Evolutionary conservation across 1,140 invertebrate species (phyloP).

Genomic region (Drosophila tristis): DNA sequence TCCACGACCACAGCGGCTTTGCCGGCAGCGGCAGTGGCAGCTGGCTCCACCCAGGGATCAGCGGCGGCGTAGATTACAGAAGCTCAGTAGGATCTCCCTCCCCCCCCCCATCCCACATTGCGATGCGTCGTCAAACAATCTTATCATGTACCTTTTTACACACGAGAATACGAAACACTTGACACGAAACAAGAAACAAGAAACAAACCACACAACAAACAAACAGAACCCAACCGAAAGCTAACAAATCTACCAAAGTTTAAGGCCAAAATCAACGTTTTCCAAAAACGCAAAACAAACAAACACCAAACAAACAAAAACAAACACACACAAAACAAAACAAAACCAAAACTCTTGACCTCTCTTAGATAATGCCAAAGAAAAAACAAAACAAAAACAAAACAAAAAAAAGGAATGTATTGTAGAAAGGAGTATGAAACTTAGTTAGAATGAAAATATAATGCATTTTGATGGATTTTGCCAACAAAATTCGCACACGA

Average conservation of each 20-base stretch:
- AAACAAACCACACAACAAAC: slow-evolving; percentile 11
- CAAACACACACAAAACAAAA: slow-evolving; percentile 65
- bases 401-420: slow-evolving; percentile 8
- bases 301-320: slow-evolving; percentile 16
- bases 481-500: slow-evolving; percentile 31
- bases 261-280: slow-evolving; percentile 75
- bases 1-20: no score
- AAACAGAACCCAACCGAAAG: slow-evolving; percentile 66
- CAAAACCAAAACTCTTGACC: slow-evolving; percentile 58
- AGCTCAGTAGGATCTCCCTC: slow-evolving; percentile 18
- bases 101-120: not conserved
- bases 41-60: slow-evolving; percentile 21
- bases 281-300: slow-evolving; percentile 67
- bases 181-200: slow-evolving; percentile 16
- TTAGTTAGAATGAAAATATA: slow-evolving; percentile 52
- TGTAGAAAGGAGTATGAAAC: slow-evolving; percentile 19
- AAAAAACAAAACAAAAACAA: slow-evolving; percentile 12
- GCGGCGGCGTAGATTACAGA: slow-evolving; percentile 25
- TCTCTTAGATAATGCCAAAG: slow-evolving; percentile 68
- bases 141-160: slow-evolving; percentile 77
- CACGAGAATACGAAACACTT: slow-evolving; percentile 24
- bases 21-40: no score
- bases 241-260: slow-evolving; percentile 65
- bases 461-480: slow-evolving; percentile 75
- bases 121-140: slow-evolving; percentile 68